phyloP scores from a whole-genome alignment of 2,888 invertebrate genomes.

The Stenichneumon culpator region DNA sequence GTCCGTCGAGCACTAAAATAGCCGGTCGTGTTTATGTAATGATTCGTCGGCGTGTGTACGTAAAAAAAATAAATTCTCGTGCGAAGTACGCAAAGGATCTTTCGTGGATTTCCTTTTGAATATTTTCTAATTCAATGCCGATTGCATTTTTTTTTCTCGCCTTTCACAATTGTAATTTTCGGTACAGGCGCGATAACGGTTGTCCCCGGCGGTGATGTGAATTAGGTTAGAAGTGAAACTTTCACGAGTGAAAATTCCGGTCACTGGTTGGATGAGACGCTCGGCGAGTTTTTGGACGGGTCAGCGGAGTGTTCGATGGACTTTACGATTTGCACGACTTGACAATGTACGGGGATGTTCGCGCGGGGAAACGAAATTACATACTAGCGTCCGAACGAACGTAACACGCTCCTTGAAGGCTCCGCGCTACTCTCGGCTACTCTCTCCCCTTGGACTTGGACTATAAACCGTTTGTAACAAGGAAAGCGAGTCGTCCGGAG shows the following conservation, averaged over 20 bases:
- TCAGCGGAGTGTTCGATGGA: constrained; percentile 3
- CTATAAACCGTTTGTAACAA: background rate
- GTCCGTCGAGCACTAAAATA: background rate
- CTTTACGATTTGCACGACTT: background rate
- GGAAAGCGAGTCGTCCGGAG: constrained; percentile 6
- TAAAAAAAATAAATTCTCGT: constrained; percentile 11
- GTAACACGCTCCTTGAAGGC: constrained; percentile 35
- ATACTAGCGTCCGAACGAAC: constrained; percentile 41
- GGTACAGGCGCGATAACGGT: constrained; percentile 44
- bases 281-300: constrained; percentile 52
- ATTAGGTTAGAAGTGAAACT: constrained; percentile 85
- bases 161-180: constrained; percentile 22
- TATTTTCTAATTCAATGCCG: background rate
- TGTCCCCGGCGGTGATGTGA: constrained; percentile 61
- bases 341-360: constrained; percentile 18
- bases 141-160: background rate
- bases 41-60: background rate
- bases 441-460: constrained; percentile 7
- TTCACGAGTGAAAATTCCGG: constrained; percentile 78
- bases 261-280: constrained; percentile 72
- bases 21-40: constrained; percentile 10
- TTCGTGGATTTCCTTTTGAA: background rate
- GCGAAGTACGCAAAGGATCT: background rate
- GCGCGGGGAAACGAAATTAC: constrained; percentile 41
- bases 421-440: constrained; percentile 18